These are phyloP conservation scores for Panulirus ornatus DNA, from an alignment of 1,140 invertebrate species.

Conservation along the genomic window DNA sequence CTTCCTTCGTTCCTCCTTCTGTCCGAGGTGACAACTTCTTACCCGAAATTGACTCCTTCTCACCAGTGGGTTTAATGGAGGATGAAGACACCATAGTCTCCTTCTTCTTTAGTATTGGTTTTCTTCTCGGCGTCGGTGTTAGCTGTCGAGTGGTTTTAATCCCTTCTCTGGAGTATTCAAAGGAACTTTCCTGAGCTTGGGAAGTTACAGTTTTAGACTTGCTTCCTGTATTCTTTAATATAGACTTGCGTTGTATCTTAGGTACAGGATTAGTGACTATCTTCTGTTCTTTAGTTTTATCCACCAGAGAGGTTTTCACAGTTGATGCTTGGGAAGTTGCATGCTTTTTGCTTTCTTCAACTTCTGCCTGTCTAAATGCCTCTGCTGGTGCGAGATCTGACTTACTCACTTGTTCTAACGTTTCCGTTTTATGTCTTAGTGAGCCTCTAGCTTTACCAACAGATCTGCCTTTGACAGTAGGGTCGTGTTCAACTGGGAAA, in stretches of 20 bases:
- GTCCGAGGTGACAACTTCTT: neutral
- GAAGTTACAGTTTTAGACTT: neutral
- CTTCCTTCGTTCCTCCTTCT: neutral
- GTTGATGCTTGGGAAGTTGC: neutral
- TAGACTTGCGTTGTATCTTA: conserved; percentile 53
- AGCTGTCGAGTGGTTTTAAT: conserved; percentile 26
- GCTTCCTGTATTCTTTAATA: conserved; percentile 49
- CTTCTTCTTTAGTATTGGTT: conserved; percentile 61
- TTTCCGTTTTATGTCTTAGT: neutral
- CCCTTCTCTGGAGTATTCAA: neutral
- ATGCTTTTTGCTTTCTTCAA: neutral
- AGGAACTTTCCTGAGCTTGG: neutral
- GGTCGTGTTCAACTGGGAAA: neutral
- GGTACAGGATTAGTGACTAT: neutral
- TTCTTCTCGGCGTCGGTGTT: conserved; percentile 41
- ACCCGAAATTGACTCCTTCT: neutral
- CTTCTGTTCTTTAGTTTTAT: neutral
- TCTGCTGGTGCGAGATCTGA: neutral
- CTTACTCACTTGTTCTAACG: neutral
- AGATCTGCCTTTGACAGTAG: neutral
- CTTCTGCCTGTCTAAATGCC: neutral
- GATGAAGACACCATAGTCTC: conserved; percentile 20
- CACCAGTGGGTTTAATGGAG: neutral
- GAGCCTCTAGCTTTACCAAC: neutral
- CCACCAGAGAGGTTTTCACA: neutral